phyloP scores from a whole-genome alignment of 1,140 invertebrate genomes.

The Drosophila funebris region DNA sequence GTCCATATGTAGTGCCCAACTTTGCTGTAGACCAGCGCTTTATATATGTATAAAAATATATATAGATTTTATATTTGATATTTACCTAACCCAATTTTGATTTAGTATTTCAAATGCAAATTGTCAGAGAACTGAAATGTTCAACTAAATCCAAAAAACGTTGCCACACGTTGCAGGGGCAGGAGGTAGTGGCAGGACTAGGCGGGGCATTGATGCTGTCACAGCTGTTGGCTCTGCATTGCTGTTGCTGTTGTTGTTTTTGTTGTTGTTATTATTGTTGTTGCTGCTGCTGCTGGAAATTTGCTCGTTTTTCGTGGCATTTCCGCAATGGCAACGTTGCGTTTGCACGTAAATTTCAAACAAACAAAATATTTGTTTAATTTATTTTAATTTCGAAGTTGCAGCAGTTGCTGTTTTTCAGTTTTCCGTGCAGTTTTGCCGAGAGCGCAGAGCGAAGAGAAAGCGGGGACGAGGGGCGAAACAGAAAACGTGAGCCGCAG shows the following conservation, averaged over 20 bases:
- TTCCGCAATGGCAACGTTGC: slow-evolving; percentile 55
- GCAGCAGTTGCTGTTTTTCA: slow-evolving; percentile 72
- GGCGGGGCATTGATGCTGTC: slow-evolving; percentile 6
- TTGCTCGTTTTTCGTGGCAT: slow-evolving; percentile 43
- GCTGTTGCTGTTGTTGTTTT: neutral
- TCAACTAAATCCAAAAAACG: slow-evolving; percentile 10
- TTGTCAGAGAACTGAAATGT: slow-evolving; percentile 26
- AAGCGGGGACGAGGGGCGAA: no score
- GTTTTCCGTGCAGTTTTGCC: slow-evolving; percentile 13
- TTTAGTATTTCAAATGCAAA: slow-evolving; percentile 37
- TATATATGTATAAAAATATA: slow-evolving; percentile 1
- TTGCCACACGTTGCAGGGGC: neutral
- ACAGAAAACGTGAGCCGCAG: slow-evolving; percentile 42
- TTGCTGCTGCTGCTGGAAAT: slow-evolving; percentile 12
- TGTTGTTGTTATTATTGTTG: slow-evolving; percentile 1
- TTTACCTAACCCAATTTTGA: slow-evolving; percentile 44
- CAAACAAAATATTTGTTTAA: slow-evolving; percentile 81
- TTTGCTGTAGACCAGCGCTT: neutral
- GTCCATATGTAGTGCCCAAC: no score
- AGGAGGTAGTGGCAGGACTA: neutral
- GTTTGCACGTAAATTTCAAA: slow-evolving; percentile 76
- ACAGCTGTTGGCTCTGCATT: slow-evolving; percentile 40
- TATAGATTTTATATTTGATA: slow-evolving; percentile 8
- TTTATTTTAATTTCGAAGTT: slow-evolving; percentile 80
- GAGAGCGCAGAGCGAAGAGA: no score